A percentile compares a stretch with the other conserved stretches of the same genome.
phyloP scores from a whole-genome alignment of 2,888 invertebrate genomes.

The Napeogenes inachia region DNA sequence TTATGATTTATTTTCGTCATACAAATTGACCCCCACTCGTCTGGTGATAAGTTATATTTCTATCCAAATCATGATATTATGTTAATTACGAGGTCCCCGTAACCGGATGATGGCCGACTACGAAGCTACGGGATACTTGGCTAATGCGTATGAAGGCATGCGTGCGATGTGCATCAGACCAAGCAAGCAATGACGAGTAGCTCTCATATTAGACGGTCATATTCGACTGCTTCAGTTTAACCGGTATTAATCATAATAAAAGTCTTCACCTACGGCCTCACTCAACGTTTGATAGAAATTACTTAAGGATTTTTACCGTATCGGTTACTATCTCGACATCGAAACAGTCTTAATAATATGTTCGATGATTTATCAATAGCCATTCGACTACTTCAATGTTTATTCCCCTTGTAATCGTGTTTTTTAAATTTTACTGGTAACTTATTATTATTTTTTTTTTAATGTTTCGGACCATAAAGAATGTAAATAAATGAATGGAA shows the following conservation, averaged over 20 bases:
- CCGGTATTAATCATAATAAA: background rate
- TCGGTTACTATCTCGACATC: too few relatives aligned
- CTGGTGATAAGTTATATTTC: slow-evolving; percentile 10
- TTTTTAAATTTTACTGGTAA: too few relatives aligned
- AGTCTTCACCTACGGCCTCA: slow-evolving; percentile 7
- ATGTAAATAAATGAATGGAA: too few relatives aligned
- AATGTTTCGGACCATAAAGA: too few relatives aligned
- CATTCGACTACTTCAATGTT: too few relatives aligned
- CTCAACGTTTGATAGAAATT: background rate
- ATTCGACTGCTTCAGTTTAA: slow-evolving; percentile 1
- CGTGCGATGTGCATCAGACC: slow-evolving; percentile 25
- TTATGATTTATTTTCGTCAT: background rate
- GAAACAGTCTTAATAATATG: too few relatives aligned
- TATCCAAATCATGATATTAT: slow-evolving; percentile 20
- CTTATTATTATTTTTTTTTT: too few relatives aligned
- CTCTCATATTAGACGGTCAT: background rate
- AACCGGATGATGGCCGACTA: slow-evolving; percentile 21
- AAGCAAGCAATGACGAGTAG: slow-evolving; percentile 15
- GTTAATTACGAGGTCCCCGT: slow-evolving; percentile 10
- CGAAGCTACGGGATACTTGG: slow-evolving; percentile 16
- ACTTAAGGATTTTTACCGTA: too few relatives aligned
- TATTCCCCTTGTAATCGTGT: too few relatives aligned
- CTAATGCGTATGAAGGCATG: slow-evolving; percentile 27
- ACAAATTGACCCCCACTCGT: slow-evolving; percentile 19
- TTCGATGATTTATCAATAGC: too few relatives aligned